Evolutionary conservation across 2,888 invertebrate species (phyloP).

Genomic region (Agapostemon virescens): DNA sequence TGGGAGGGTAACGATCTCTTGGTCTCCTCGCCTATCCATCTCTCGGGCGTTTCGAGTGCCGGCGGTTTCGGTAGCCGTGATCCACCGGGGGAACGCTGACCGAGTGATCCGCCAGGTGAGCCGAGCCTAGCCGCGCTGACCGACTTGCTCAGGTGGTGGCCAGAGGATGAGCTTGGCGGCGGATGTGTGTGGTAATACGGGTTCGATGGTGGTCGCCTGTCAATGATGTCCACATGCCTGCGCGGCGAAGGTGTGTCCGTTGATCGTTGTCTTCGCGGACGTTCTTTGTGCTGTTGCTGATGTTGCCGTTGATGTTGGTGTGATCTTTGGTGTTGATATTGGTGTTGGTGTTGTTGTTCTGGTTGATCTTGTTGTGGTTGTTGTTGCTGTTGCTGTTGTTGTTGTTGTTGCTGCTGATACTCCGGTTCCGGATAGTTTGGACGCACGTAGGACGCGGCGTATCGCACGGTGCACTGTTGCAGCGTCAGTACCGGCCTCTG

Average conservation of each 20-base stretch:
- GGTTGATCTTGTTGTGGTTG: conserved; percentile 35
- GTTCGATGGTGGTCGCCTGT: conserved; percentile 63
- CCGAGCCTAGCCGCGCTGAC: conserved; percentile 68
- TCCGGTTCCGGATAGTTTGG: conserved; percentile 61
- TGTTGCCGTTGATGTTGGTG: neutral
- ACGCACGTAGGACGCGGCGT: conserved; percentile 53
- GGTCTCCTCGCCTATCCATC: conserved; percentile 87
- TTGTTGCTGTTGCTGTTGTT: conserved; percentile 35
- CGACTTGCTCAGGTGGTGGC: conserved; percentile 69
- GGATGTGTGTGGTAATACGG: conserved; percentile 67
- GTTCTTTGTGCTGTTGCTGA: conserved; percentile 58
- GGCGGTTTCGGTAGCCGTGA: conserved; percentile 68
- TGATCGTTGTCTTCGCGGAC: conserved; percentile 59
- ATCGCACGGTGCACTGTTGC: conserved; percentile 65
- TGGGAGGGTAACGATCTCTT: conserved; percentile 84
- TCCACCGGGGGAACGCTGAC: conserved; percentile 73
- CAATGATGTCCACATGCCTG: conserved; percentile 60
- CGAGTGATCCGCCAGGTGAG: conserved; percentile 72
- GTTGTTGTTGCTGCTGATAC: neutral
- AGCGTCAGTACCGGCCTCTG: conserved; percentile 74
- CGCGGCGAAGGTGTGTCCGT: conserved; percentile 66
- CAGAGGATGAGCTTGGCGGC: conserved; percentile 66
- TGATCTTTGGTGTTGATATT: conserved; percentile 51
- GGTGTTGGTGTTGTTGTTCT: conserved; percentile 55
- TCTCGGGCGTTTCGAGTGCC: conserved; percentile 74